Evolutionary conservation across 2,113 vertebrate species (phyloP), one percentile per base, ranked within the genome.

Genomic region (Gymnarchus niloticus): DNA sequence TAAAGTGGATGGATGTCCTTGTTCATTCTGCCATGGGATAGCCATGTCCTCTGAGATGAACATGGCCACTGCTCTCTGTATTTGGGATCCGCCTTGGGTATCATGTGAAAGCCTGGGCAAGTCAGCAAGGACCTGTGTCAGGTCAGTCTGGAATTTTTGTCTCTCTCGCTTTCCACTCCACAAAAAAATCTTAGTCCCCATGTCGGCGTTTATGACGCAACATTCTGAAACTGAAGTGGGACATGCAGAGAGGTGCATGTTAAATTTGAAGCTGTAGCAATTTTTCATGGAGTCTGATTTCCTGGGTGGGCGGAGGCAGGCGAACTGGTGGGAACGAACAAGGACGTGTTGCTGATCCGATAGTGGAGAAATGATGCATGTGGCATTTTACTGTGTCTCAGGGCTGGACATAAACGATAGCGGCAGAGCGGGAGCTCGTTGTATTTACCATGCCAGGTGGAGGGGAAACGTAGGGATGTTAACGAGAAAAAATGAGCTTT

Each of bases 401-500:
- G 48, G 80, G 49, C 51, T 21, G 14, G 25, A 33, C 80, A 82
- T 21, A 51, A 3, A n/a, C 4, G 2, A n/a, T 28, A 82, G n/a
- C 28, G 37, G 25, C 80, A 82, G 25, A 17, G 44, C 49, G 37
- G 1, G n/a, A 12, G 49, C 51, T 54, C 28, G 12, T 56, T 28
- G 51, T 17, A 82, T 52, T 54, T 54, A 82, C 80, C 37, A 33
- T 25, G 80, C n/a, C 51, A 54, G 80, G 80, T 52, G 19, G 14
- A 33, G 21, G 73, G 23, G 76, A 78, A 78, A 23, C 23, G 76
- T n/a, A 44, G 76, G 76, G 21, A 46, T 37, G 44, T 37, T 78
- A 78, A 78, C 76, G 76, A 78, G 76, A 78, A 78, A 78, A 48
- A 78, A 78, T 78, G 76, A 78, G 76, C 44, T 78, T 78, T 78